phyloP scores from a whole-genome alignment of 2,797 vertebrate genomes.

The Acipenser oxyrinchus region DNA sequence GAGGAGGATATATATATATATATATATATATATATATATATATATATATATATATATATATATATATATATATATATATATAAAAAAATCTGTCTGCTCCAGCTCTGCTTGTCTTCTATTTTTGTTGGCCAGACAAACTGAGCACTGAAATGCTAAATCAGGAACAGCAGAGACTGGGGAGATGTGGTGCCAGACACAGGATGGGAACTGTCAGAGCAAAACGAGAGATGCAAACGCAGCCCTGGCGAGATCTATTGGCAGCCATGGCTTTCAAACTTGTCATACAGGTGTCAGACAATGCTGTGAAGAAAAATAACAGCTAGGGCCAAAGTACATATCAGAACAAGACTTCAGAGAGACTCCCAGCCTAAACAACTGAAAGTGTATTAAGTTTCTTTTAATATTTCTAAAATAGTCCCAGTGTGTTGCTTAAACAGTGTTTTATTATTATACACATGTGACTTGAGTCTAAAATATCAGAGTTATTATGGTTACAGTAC shows the following conservation, averaged over 20 bases:
- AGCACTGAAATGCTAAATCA: background rate
- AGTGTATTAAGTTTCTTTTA: background rate
- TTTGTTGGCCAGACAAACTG: background rate
- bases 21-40: too few species aligned
- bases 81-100: background rate
- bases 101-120: background rate
- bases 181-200: background rate
- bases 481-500: too few species aligned
- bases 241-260: background rate
- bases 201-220: background rate
- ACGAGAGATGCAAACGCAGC: too few species aligned
- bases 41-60: too few species aligned
- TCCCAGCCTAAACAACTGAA: background rate
- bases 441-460: too few species aligned
- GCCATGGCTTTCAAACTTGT: background rate
- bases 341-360: too few species aligned
- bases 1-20: too few species aligned
- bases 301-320: background rate
- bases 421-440: too few species aligned
- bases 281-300: slow-evolving; percentile 1
- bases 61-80: background rate
- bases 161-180: background rate
- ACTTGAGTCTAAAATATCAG: too few species aligned
- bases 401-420: background rate
- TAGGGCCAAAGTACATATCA: too few species aligned